Evolutionary conservation across 1,140 invertebrate species (phyloP).

Genomic region (Aphaenogaster rudis): DNA sequence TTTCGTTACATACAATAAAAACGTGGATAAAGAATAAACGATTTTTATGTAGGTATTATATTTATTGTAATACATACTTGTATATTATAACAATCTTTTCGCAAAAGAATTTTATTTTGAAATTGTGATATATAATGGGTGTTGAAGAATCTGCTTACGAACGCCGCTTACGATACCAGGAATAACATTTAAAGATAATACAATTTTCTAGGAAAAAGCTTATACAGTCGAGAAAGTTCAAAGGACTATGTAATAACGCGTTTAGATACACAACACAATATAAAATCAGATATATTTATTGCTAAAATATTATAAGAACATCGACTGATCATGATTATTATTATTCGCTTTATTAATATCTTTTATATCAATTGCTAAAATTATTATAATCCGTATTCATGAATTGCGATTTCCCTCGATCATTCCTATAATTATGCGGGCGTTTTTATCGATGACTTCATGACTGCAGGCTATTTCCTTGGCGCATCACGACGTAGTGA

Average conservation of each 20-base stretch:
- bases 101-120: background rate
- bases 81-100: background rate
- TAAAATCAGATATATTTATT: background rate
- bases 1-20: background rate
- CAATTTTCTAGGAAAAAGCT: slow-evolving; percentile 6
- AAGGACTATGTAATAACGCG: background rate
- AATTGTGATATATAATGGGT: background rate
- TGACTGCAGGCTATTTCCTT: background rate
- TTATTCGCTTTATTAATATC: slow-evolving; percentile 13
- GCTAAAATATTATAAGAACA: background rate
- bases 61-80: background rate
- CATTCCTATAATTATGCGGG: background rate
- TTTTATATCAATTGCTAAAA: background rate
- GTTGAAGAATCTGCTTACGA: background rate
- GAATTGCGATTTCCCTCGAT: background rate
- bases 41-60: background rate
- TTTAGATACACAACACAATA: background rate
- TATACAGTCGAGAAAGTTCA: background rate
- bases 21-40: background rate
- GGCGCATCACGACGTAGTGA: background rate
- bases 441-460: background rate
- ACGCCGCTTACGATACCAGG: background rate
- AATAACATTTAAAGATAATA: slow-evolving; percentile 13
- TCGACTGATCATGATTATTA: background rate
- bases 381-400: background rate